Conservation (phyloP, 2,888 invertebrate genomes). For the Epinotia nisella region DNA sequence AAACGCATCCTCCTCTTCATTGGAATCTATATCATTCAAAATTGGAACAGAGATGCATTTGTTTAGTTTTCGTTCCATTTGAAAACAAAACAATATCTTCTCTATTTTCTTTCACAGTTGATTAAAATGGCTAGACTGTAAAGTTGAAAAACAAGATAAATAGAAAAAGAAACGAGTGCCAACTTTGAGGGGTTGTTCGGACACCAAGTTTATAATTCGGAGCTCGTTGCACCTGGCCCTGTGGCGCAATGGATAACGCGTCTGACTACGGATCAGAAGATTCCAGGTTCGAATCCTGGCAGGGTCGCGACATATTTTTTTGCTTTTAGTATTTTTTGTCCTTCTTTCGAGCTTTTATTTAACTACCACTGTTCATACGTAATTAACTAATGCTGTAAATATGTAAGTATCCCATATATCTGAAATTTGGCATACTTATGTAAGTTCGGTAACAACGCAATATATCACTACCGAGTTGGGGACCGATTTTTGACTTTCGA, state of each 20-base stretch:
- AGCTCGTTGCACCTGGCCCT: conserved; percentile 69
- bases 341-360: conserved; percentile 39
- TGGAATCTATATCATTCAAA: too few species aligned
- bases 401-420: too few species aligned
- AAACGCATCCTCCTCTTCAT: too few species aligned
- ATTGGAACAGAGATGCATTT: too few species aligned
- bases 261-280: conserved; percentile 89
- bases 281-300: conserved; percentile 88
- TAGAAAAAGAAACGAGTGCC: neutral
- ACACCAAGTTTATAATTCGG: conserved; percentile 29
- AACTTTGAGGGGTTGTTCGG: neutral
- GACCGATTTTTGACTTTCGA: too few species aligned
- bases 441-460: too few species aligned
- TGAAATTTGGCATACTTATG: too few species aligned
- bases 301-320: conserved; percentile 73
- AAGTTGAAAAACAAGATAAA: neutral
- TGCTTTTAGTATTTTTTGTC: conserved; percentile 41
- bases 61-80: too few species aligned
- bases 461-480: too few species aligned
- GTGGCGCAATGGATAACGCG: conserved; percentile 89
- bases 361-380: conserved; percentile 5
- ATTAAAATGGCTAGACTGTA: neutral
- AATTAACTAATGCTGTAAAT: conserved; percentile 12
- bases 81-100: too few species aligned
- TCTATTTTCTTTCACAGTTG: too few species aligned